Evolutionary conservation across 2,797 vertebrate genomes (phyloP).

Genomic region (Helostoma temminkii): DNA sequence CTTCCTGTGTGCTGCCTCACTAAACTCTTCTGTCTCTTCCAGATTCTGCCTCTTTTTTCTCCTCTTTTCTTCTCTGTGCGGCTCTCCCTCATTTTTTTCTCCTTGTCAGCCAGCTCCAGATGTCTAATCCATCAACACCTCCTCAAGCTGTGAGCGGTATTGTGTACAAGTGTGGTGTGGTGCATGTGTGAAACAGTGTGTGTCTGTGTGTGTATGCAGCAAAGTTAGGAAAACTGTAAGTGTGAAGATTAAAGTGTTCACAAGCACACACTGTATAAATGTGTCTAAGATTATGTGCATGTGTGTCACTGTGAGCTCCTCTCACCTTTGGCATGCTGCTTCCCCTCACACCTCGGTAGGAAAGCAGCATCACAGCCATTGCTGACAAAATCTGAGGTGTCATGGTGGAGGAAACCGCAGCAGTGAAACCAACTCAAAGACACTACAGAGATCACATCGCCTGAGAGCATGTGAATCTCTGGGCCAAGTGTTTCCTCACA

Average conservation of each 20-base stretch:
- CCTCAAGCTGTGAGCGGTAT: conserved; percentile 80
- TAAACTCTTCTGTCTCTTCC: conserved; percentile 64
- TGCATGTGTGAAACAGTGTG: conserved; percentile 44
- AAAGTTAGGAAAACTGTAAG: conserved; percentile 67
- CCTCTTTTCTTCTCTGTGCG: conserved; percentile 59
- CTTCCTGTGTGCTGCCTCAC: conserved; percentile 59
- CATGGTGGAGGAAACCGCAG: conserved; percentile 67
- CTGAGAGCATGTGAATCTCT: conserved; percentile 62
- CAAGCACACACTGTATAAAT: conserved; percentile 51
- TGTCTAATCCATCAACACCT: conserved; percentile 89
- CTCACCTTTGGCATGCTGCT: conserved; percentile 78
- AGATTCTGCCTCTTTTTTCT: conserved; percentile 49
- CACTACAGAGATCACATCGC: conserved; percentile 57
- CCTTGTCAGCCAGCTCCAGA: conserved; percentile 85
- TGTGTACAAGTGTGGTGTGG: conserved; percentile 66
- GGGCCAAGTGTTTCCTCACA: conserved; percentile 64
- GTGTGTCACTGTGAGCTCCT: conserved; percentile 71
- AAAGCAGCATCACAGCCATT: conserved; percentile 67
- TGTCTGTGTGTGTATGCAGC: conserved; percentile 20
- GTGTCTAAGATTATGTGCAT: conserved; percentile 68
- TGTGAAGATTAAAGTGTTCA: conserved; percentile 69
- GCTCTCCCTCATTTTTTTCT: conserved; percentile 75
- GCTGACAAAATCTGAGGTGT: conserved; percentile 82
- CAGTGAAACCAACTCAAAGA: conserved; percentile 61
- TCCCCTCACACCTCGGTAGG: conserved; percentile 78